phyloP scores from a whole-genome alignment of 2,888 invertebrate species.

The Andrena chrysosceles region DNA sequence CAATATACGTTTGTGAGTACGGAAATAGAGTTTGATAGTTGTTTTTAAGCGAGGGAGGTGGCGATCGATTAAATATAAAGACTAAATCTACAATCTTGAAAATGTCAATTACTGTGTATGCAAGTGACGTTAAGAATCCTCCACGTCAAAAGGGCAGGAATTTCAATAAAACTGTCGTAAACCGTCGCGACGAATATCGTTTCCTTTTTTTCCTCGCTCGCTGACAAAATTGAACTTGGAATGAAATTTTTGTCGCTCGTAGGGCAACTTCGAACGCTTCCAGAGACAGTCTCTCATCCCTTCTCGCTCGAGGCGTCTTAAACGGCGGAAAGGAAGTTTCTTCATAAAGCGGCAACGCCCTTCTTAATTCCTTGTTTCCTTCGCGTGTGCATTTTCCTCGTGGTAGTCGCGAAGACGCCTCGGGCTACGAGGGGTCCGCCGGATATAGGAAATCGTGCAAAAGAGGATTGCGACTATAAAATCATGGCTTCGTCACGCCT shows the following conservation, averaged over 20 bases:
- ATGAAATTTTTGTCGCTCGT: constrained; percentile 51
- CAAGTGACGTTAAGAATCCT: not conserved
- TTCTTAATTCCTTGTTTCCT: constrained; percentile 75
- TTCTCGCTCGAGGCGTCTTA: constrained; percentile 53
- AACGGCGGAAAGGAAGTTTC: constrained; percentile 60
- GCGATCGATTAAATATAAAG: too few relatives aligned
- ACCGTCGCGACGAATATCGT: not conserved
- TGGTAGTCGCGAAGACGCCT: constrained; percentile 63
- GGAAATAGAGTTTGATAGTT: too few relatives aligned
- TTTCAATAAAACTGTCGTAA: constrained; percentile 12
- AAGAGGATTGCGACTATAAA: constrained; percentile 43
- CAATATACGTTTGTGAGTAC: too few relatives aligned
- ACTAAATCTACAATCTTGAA: not conserved
- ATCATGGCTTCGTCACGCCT: constrained; percentile 15
- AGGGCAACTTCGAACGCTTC: constrained; percentile 13
- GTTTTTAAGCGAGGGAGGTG: too few relatives aligned
- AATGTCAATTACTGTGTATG: not conserved
- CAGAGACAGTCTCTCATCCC: not conserved
- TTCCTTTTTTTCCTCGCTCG: not conserved
- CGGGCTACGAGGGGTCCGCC: constrained; percentile 47
- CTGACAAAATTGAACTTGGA: constrained; percentile 29
- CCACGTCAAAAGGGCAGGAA: not conserved
- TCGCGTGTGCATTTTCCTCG: constrained; percentile 63
- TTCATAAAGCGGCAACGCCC: constrained; percentile 68
- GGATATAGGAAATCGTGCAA: constrained; percentile 68